Evolutionary conservation across 2,797 vertebrate species (phyloP), one percentile per base, ranked within the genome.

Genomic region (Lepus townsendii): DNA sequence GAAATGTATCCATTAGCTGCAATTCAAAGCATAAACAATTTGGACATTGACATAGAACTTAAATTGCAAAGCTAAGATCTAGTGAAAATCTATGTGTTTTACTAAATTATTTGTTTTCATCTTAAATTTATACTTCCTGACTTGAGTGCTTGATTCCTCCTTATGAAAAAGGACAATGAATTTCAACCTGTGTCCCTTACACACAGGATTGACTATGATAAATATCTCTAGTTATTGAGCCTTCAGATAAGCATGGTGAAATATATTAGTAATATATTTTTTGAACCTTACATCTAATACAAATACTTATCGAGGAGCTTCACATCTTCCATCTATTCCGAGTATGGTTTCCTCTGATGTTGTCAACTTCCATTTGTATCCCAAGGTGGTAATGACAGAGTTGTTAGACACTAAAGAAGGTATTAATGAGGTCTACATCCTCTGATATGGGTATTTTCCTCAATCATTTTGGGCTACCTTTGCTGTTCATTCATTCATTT

Each of bases 1-100:
- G 95, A 30, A 65, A 95, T 65, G 26, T 91, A 94, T 69, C 76
- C 93, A 88, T 92, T 35, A 77, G n/a, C 97, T 97, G 96, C 86
- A 96, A 95, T 60, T 68, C 22, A 94, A 66, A 92, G 57, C 75
- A 96, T 17, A 94, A 72, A 87, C 32, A 77, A 71, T 32, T 93
- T 73, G 35, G 50, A 91, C n/a, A 73, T 24, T n/a, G 68, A 80
- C 19, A 68, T 2, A 83, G 24, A 72, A 73, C 57, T 69, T 79
- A 96, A 86, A 73, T 17, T 88, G 17, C 76, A 50, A 89, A 4
- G 14, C 3, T 30, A 85, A 13, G 19, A 16, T 9, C 2, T 50
- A 42, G 16, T 30, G 52, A 35, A 78, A 85, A 12, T 27, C 38
- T 71, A n/a, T 73, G 54, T 38, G 89, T 76, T 83, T 87, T 80